Evolutionary conservation across 1,140 invertebrate genomes (phyloP).

Genomic region (Belonocnema kinseyi): DNA sequence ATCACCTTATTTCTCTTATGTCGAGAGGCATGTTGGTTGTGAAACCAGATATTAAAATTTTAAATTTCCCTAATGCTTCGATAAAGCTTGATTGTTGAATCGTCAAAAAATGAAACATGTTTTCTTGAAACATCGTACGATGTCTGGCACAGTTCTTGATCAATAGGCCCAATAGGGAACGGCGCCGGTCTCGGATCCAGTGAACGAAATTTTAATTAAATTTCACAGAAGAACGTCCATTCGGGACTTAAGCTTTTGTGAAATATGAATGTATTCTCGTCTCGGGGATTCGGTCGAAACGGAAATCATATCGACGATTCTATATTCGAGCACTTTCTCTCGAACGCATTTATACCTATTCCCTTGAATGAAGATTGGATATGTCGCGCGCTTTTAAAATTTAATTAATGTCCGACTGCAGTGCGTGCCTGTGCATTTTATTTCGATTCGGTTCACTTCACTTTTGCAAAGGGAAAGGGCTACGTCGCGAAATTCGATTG

Average conservation of each 20-base stretch:
- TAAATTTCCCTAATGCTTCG: background rate
- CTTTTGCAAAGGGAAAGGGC: background rate
- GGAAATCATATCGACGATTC: conserved; percentile 13
- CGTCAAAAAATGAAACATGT: background rate
- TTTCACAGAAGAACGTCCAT: conserved; percentile 52
- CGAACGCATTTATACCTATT: background rate
- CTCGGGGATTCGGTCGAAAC: conserved; percentile 12
- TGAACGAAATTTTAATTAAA: conserved; percentile 65
- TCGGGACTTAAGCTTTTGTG: conserved; percentile 52
- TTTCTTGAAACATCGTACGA: background rate
- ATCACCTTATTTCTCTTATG: too few relatives aligned
- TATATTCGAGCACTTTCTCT: conserved; percentile 13
- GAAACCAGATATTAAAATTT: too few relatives aligned
- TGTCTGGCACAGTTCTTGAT: background rate
- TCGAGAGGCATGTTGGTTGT: too few relatives aligned
- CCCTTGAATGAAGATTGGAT: background rate
- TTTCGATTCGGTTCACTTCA: too few relatives aligned
- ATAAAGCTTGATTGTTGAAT: background rate
- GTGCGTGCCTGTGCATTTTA: background rate
- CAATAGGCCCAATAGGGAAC: conserved; percentile 13
- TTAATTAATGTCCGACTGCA: conserved; percentile 34
- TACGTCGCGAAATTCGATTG: conserved; percentile 34
- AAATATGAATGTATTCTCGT: conserved; percentile 30
- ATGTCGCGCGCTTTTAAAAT: conserved; percentile 39
- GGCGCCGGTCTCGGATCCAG: conserved; percentile 27